Conservation (phyloP, 2,888 invertebrate species). For the Caenorhabditis panamensis region DNA sequence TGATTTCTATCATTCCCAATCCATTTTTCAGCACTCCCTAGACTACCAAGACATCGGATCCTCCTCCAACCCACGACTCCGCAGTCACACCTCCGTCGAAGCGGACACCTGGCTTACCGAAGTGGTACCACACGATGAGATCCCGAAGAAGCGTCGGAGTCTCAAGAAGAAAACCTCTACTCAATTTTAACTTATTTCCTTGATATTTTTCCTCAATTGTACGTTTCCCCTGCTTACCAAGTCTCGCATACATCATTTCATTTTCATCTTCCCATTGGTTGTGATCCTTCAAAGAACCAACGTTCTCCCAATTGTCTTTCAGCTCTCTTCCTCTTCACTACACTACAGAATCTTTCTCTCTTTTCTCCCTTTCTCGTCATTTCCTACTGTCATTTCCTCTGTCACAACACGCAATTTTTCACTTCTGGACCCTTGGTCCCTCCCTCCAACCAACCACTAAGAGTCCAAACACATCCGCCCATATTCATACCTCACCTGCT, state of each 20-base stretch:
- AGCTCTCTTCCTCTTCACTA: too few species aligned
- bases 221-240: too few species aligned
- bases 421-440: constrained; percentile 24
- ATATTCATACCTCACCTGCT: constrained; percentile 33
- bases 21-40: constrained; percentile 65
- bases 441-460: not conserved
- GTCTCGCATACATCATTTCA: too few species aligned
- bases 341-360: not conserved
- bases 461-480: not conserved
- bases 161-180: constrained; percentile 69
- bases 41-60: constrained; percentile 58
- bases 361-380: not conserved
- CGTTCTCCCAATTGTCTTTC: too few species aligned
- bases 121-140: constrained; percentile 47
- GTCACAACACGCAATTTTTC: constrained; percentile 11
- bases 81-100: constrained; percentile 61
- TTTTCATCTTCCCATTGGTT: too few species aligned
- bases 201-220: constrained; percentile 1
- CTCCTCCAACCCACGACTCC: constrained; percentile 49
- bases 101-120: constrained; percentile 63
- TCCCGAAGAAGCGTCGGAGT: constrained; percentile 67
- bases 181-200: constrained; percentile 35
- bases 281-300: too few species aligned
- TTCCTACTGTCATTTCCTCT: constrained; percentile 5
- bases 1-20: not conserved